Evolutionary conservation across 2,888 invertebrate species (phyloP).

Genomic region (Xylocampa areola): DNA sequence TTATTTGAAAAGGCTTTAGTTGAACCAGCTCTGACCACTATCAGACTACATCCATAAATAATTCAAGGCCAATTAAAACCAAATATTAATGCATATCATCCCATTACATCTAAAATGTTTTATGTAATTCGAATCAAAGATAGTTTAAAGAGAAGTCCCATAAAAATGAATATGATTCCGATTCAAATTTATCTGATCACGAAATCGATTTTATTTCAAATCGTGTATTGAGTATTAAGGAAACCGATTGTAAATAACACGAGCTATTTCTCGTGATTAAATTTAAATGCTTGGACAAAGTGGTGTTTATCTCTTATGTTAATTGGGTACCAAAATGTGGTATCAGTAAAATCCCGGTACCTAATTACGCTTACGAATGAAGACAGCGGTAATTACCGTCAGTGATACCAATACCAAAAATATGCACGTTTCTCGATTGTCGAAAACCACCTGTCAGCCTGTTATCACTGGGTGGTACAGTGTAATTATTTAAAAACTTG

Average conservation of each 20-base stretch:
- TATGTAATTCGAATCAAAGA: conserved; percentile 38
- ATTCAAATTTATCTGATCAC: conserved; percentile 56
- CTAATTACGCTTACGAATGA: conserved; percentile 62
- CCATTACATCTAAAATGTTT: conserved; percentile 31
- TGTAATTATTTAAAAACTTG: conserved; percentile 49
- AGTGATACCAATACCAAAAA: conserved; percentile 49
- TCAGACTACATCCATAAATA: neutral
- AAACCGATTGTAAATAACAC: conserved; percentile 50
- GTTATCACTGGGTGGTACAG: conserved; percentile 40
- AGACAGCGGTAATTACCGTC: conserved; percentile 56
- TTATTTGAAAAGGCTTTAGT: neutral
- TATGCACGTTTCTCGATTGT: conserved; percentile 23
- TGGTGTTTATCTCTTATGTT: conserved; percentile 65
- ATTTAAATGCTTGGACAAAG: conserved; percentile 56
- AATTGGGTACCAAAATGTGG: conserved; percentile 68
- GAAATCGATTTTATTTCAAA: conserved; percentile 53
- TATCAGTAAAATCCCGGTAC: conserved; percentile 62
- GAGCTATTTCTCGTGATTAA: conserved; percentile 58
- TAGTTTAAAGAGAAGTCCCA: conserved; percentile 26
- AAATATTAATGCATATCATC: conserved; percentile 24
- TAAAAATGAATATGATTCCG: conserved; percentile 40
- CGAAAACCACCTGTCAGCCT: conserved; percentile 48
- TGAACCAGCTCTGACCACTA: neutral
- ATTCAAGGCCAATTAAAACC: conserved; percentile 17
- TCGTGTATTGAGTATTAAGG: conserved; percentile 43